A percentile compares a stretch with the other conserved stretches of the same genome.
These are phyloP conservation scores for Perithous albicinctus DNA, from an alignment of 2,888 invertebrate genomes.

Conservation along the genomic window DNA sequence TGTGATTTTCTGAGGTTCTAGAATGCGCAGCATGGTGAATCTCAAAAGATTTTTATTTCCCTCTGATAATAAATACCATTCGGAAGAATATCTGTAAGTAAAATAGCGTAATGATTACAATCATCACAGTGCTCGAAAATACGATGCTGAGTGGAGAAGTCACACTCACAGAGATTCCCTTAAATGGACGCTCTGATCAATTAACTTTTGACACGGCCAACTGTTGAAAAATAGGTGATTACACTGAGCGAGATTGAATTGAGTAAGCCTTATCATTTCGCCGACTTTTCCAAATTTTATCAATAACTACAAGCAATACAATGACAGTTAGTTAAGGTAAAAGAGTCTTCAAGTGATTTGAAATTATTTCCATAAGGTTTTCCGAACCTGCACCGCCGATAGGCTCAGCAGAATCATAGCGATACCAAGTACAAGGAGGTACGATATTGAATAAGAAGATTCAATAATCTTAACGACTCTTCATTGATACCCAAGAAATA, in stretches of 20 bases:
- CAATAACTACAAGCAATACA: conserved; percentile 30
- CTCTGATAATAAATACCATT: background rate
- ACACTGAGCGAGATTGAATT: conserved; percentile 44
- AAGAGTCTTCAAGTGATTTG: background rate
- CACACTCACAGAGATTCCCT: conserved; percentile 50
- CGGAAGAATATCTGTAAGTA: background rate
- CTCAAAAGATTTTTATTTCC: conserved; percentile 20
- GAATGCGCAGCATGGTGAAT: conserved; percentile 34
- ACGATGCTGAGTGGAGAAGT: background rate
- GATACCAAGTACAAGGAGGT: background rate
- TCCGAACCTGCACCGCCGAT: conserved; percentile 5
- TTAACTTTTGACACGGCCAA: conserved; percentile 58
- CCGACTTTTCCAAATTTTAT: conserved; percentile 41
- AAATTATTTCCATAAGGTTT: background rate
- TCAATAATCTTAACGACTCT: background rate
- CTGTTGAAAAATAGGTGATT: conserved; percentile 51
- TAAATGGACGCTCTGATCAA: conserved; percentile 38
- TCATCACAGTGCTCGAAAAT: no score
- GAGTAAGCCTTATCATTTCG: conserved; percentile 41
- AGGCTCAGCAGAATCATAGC: background rate
- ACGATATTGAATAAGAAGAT: background rate
- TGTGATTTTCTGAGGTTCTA: conserved; percentile 21
- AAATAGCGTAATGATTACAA: background rate
- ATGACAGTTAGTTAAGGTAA: background rate
- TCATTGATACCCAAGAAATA: background rate